Base-by-base conservation (phyloP, 2,113 vertebrate species). In the Galemys pyrenaicus region DNA sequence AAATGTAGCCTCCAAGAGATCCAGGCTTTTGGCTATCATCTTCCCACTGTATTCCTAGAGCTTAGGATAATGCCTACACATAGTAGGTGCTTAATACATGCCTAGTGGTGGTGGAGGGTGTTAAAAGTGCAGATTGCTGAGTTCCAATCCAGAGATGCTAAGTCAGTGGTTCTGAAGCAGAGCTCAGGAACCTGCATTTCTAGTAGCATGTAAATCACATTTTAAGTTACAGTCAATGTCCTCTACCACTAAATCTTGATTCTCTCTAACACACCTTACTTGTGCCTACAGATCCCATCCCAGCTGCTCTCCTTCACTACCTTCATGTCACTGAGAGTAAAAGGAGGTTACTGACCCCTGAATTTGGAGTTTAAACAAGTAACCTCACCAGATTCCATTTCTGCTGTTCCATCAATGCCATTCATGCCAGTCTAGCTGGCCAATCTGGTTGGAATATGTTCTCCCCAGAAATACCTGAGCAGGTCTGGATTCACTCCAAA, bases 391-490 rank as follows among this genome's bases (percentile, higher is more conserved):
- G 54, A 35, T 95, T 86, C 87, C 46, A 82, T 62, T 73, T 62
- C 54, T 56, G 32, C 41, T 44, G 65, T 13, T 91, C 49, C 74
- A 68, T 65, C 41, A 60, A 39, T 5, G 70, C 28, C 49, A 74
- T 65, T 35, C 24, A 39, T 5, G 65, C 28, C 56, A 79, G 60
- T 41, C 20, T 68, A 70, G 56, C 62, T 41, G 51, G n/a, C 28
- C 46, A 64, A 71, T n/a, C 82, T 49, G 6, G 39, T 78, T 90
- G 88, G n/a, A 87, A 87, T 85, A 60, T 85, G 22, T 74, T 62
- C 75, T n/a, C 32, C 82, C 78, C 82, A 91, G 95, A 95, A 95
- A 95, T 85, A 97, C 95, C 89, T 94, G 85, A 95, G 74, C 46
- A 87, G 78, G 26, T 89, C 37, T 97, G 94, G 92, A 84, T 28